phyloP scores from a whole-genome alignment of 92 coral and sea anemone genomes.

The Zoanthus gigantus region DNA sequence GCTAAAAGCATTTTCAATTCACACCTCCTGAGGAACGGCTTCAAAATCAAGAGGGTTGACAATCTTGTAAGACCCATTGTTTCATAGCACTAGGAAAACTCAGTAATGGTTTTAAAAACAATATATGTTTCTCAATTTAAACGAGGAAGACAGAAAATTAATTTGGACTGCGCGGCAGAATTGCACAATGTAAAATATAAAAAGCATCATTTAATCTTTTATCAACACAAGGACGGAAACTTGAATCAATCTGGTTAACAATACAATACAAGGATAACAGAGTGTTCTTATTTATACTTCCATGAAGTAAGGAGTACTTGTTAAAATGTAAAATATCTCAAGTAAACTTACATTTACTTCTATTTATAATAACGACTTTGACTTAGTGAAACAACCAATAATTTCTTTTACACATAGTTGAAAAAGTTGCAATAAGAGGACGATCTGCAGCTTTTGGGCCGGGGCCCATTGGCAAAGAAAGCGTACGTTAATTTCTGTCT shows the following conservation, averaged over 20 bases:
- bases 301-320: background rate
- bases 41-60: constrained; percentile 14
- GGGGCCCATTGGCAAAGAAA: constrained; percentile 18
- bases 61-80: background rate
- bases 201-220: constrained; percentile 26
- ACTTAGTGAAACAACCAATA: background rate
- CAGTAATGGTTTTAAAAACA: constrained; percentile 1
- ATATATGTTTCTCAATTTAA: background rate
- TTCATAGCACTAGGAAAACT: constrained; percentile 7
- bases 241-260: background rate
- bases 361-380: background rate
- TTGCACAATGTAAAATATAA: constrained; percentile 24
- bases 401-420: constrained; percentile 25
- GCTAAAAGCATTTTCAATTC: constrained; percentile 50
- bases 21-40: constrained; percentile 19
- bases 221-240: constrained; percentile 28
- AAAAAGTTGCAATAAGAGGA: constrained; percentile 9
- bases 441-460: constrained; percentile 10
- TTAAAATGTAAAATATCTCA: background rate
- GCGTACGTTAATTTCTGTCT: constrained; percentile 8
- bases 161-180: constrained; percentile 15
- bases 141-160: constrained; percentile 19
- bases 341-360: background rate
- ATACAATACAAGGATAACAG: background rate
- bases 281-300: background rate